A percentile compares a stretch with the other conserved stretches of the same genome.
Evolutionary conservation across 2,797 vertebrate genomes (phyloP).

Genomic region (Eulemur rubriventer): DNA sequence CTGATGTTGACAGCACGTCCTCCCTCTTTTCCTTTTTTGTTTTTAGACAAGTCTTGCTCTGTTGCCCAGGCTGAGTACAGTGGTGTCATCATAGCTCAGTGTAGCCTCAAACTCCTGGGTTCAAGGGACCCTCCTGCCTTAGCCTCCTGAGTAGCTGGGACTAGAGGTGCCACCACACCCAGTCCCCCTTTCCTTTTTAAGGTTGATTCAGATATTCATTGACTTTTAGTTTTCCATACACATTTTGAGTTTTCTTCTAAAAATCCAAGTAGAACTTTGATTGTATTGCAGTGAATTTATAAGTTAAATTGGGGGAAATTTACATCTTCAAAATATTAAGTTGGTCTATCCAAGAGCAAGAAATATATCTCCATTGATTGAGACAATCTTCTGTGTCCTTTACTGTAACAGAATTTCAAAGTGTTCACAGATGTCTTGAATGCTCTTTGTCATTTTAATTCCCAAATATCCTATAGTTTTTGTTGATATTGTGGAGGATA

Average conservation of each 20-base stretch:
- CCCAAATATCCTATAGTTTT: not conserved
- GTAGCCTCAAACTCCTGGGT: no score
- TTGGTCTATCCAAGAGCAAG: not conserved
- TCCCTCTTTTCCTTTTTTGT: not conserved
- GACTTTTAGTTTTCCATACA: not conserved
- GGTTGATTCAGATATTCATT: no score
- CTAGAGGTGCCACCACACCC: no score
- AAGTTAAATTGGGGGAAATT: not conserved
- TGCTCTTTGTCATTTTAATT: not conserved
- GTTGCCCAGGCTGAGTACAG: no score
- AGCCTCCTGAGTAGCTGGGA: no score
- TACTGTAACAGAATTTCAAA: not conserved
- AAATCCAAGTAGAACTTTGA: not conserved
- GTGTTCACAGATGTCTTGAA: not conserved
- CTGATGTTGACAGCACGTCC: not conserved
- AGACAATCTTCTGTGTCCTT: not conserved
- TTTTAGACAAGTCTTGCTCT: no score
- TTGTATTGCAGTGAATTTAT: not conserved
- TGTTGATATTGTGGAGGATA: not conserved
- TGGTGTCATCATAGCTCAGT: no score
- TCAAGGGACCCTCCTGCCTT: no score
- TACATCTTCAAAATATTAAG: no score
- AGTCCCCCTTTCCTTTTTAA: no score
- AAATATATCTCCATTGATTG: not conserved
- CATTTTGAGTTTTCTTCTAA: not conserved